Evolutionary conservation across 2,888 invertebrate species (phyloP).

Genomic region (Pristionchus japonicus): DNA sequence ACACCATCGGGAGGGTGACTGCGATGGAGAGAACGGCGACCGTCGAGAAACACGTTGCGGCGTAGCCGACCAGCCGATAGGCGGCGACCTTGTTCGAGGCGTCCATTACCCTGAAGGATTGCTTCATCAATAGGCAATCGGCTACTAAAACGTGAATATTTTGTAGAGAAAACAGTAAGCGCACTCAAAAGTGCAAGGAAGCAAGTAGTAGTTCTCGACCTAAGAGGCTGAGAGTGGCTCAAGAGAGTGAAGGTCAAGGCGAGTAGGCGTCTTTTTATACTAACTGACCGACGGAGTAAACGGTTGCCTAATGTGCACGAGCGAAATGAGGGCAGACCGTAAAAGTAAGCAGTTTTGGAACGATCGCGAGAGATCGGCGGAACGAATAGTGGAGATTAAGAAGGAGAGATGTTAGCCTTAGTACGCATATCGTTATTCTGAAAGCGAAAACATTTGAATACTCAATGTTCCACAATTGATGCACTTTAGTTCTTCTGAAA

Average conservation of each 20-base stretch:
- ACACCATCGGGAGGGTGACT: constrained; percentile 41
- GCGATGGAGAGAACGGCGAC: constrained; percentile 45
- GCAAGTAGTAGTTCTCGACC: not conserved
- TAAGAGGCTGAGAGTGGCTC: not conserved
- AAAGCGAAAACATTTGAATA: no score
- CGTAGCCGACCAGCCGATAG: constrained; percentile 31
- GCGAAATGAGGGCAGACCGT: not conserved
- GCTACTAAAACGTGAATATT: no score
- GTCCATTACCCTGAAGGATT: constrained; percentile 40
- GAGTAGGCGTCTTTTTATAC: constrained; percentile 12
- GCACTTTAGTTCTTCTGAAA: no score
- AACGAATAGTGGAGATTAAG: not conserved
- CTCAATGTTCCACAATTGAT: no score
- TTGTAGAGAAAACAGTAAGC: no score
- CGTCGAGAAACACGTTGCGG: constrained; percentile 17
- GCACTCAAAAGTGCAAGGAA: not conserved
- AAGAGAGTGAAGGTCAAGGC: constrained; percentile 19
- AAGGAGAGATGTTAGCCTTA: not conserved
- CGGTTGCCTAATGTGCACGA: not conserved
- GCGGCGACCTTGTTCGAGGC: constrained; percentile 41
- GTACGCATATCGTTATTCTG: not conserved
- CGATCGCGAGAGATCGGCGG: not conserved
- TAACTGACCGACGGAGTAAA: not conserved
- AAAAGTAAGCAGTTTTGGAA: constrained; percentile 36
- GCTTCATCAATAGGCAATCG: not conserved